Evolutionary conservation across 2,113 vertebrate species (phyloP).

Genomic region (Elgaria multicarinata): DNA sequence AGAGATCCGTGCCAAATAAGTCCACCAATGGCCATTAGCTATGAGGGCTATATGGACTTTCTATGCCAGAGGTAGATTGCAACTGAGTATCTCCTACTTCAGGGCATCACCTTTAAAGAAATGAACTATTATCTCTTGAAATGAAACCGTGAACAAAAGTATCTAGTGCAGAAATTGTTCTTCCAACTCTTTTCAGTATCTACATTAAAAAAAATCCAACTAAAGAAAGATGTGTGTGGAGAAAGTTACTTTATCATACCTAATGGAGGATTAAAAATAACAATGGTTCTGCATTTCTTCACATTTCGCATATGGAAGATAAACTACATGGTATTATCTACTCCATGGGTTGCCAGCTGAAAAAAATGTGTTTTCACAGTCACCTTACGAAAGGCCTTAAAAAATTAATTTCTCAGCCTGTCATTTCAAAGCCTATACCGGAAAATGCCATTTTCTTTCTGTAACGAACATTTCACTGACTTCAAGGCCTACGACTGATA

Average conservation of each 20-base stretch:
- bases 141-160: neutral
- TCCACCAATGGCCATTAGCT: neutral
- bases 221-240: neutral
- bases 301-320: neutral
- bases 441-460: neutral
- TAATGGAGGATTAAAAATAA: neutral
- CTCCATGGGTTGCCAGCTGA: neutral
- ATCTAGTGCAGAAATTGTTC: neutral
- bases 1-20: neutral
- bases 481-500: neutral
- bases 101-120: neutral
- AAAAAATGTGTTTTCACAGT: slow-evolving; percentile 8
- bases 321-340: neutral
- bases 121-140: neutral
- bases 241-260: neutral
- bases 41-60: neutral
- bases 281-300: neutral
- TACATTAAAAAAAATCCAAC: neutral
- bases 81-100: neutral
- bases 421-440: neutral
- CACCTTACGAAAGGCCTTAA: neutral
- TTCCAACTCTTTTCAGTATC: neutral
- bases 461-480: neutral
- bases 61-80: neutral
- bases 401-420: slow-evolving; percentile 4